These are phyloP conservation scores for Setophaga kirtlandii DNA, from an alignment of 2,113 vertebrate genomes.

Conservation along the genomic window DNA sequence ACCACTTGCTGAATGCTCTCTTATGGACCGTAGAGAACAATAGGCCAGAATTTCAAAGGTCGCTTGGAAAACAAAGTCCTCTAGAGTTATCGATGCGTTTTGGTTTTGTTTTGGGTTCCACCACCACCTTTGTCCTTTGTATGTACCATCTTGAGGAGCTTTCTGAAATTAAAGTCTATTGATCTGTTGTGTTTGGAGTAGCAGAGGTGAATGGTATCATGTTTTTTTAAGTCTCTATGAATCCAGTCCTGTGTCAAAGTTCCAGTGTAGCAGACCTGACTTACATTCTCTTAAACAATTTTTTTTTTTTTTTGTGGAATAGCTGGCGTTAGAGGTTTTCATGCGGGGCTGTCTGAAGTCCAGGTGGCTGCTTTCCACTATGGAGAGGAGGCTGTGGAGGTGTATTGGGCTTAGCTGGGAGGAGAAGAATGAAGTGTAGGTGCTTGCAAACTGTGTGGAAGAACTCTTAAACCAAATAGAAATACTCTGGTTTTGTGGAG, in stretches of 20 bases:
- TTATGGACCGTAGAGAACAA: slow-evolving; percentile 11
- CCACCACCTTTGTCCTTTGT: not conserved
- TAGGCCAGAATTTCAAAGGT: not conserved
- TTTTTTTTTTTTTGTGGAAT: not conserved
- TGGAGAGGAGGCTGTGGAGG: not conserved
- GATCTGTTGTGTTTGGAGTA: not conserved
- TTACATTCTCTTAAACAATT: not conserved
- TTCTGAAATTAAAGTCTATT: not conserved
- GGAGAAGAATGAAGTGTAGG: not conserved
- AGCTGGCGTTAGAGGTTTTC: not conserved
- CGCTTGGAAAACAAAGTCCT: not conserved
- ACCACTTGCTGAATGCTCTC: not conserved
- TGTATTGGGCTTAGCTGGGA: not conserved
- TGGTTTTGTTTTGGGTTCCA: not conserved
- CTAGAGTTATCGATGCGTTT: not conserved
- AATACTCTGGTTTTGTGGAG: not conserved
- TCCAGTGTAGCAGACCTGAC: not conserved
- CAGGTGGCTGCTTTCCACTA: not conserved
- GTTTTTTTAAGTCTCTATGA: not conserved
- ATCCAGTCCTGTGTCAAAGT: not conserved
- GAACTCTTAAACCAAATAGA: not conserved
- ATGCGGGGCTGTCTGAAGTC: not conserved
- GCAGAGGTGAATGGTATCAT: not conserved
- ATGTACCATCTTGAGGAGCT: not conserved
- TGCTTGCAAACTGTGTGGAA: not conserved